phyloP scores from a whole-genome alignment of 1,140 invertebrate genomes.

The Drosophila sechellia region DNA sequence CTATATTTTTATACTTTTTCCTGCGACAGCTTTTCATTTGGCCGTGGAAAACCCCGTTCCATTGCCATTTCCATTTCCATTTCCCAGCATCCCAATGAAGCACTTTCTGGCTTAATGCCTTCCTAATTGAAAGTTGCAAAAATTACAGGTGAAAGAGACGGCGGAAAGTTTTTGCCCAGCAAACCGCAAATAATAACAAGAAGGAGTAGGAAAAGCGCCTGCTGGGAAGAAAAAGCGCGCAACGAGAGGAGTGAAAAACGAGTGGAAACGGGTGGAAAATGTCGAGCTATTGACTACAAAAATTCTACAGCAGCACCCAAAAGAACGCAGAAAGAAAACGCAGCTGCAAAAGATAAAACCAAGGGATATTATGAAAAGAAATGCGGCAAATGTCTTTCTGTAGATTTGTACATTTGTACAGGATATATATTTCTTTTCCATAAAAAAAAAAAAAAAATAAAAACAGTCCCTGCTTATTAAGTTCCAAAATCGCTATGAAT shows the following conservation, averaged over 20 bases:
- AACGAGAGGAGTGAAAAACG: constrained; percentile 13
- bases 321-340: constrained; percentile 4
- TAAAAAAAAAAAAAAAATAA: too few relatives aligned
- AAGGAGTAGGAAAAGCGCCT: constrained; percentile 29
- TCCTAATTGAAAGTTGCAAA: constrained; percentile 83
- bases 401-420: not conserved
- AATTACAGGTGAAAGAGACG: constrained; percentile 66
- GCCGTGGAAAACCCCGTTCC: constrained; percentile 20
- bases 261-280: constrained; percentile 1
- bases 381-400: not conserved
- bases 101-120: constrained; percentile 81
- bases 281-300: constrained; percentile 69
- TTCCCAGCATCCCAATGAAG: constrained; percentile 53
- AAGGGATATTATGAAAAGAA: not conserved
- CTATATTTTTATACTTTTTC: constrained; percentile 17
- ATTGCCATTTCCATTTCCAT: not conserved
- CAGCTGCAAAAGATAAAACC: not conserved
- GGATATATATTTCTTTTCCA: too few relatives aligned
- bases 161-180: constrained; percentile 48
- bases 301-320: constrained; percentile 40
- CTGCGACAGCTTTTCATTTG: constrained; percentile 56
- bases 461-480: too few relatives aligned
- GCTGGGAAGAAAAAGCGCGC: constrained; percentile 53
- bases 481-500: too few relatives aligned
- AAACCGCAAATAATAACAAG: constrained; percentile 75